Evolutionary conservation across 2,797 vertebrate genomes (phyloP), one percentile per base, ranked within the genome.

Genomic region (Chelidonichthys spinosus): DNA sequence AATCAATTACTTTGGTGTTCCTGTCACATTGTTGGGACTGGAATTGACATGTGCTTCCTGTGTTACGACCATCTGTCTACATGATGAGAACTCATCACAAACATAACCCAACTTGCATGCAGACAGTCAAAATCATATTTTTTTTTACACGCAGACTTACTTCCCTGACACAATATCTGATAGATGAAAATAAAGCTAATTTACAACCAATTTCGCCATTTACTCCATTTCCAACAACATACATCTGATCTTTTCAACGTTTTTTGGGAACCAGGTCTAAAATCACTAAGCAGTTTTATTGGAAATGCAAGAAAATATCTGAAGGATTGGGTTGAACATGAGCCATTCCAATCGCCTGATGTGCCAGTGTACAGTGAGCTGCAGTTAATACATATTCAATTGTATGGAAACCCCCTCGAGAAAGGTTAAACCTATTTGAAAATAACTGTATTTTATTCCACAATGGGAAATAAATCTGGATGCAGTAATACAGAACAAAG

Each of bases 1-100:
- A 94, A 94, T 93, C 93, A 90, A 92, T 95, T 92, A 90, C 89
- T 92, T 91, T 92, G 86, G 81, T 76, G 85, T 87, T 90, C 87
- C 85, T 92, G 87, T 90, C 91, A 85, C 47, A 80, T 92, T 90
- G 84, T 84, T 90, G 93, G 93, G 92, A 89, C 84, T 84, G 65
- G 76, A 79, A 77, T 52, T 80, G 75, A 88, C 87, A 77, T 77
- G 83, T 79, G 52, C 64, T 84, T 88, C 76, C 84, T 92, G 87
- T 87, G 83, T 69, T 49, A 77, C 2, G 63, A 65, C 43, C 4
- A 17, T 60, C 36, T 54, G 82, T 87, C 73, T 83, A 79, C 86
- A 73, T 79, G 89, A 91, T 83, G 89, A 91, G 83, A 80, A 75
- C 81, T 90, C 67, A 2, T 77, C 79, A 73, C 0, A 61, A 17